A percentile compares a stretch with the other conserved stretches of the same genome.
phyloP scores from a whole-genome alignment of 2,888 invertebrate species.

The Sinotaia quadrata region DNA sequence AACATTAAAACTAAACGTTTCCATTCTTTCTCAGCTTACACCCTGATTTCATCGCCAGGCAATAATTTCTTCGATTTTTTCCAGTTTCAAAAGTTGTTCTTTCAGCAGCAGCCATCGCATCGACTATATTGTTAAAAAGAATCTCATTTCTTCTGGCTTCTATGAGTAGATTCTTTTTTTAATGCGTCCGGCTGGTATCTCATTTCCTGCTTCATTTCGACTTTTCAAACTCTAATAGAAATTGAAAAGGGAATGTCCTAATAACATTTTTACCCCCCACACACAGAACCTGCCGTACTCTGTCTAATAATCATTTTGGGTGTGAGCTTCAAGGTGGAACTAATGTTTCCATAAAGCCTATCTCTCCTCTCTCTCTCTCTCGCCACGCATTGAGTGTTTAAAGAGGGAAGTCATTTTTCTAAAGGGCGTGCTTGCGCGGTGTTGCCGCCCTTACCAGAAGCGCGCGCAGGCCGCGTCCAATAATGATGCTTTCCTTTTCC shows the following conservation, averaged over 20 bases:
- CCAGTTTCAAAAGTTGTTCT: too few relatives aligned
- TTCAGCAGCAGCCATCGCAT: too few relatives aligned
- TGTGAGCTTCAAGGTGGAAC: background rate
- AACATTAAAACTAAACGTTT: too few relatives aligned
- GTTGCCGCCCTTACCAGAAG: background rate
- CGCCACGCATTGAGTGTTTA: background rate
- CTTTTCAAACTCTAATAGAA: constrained; percentile 10
- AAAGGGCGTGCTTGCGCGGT: constrained; percentile 13
- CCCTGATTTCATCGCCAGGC: too few relatives aligned
- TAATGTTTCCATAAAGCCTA: background rate
- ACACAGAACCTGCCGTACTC: background rate
- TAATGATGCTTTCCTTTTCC: background rate
- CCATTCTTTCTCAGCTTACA: too few relatives aligned
- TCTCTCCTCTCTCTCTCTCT: background rate
- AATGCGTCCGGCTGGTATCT: too few relatives aligned
- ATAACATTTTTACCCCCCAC: too few relatives aligned
- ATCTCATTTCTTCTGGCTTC: too few relatives aligned
- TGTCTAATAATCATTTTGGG: background rate
- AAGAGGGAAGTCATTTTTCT: constrained; percentile 21
- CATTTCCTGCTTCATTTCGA: constrained; percentile 20
- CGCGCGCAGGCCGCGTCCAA: background rate
- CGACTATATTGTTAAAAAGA: too few relatives aligned
- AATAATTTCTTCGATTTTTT: too few relatives aligned
- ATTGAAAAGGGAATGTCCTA: too few relatives aligned
- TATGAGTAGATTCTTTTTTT: too few relatives aligned